Base-by-base conservation (phyloP, 2,888 invertebrate genomes). In the Scaptomyza cyrtandrae region DNA sequence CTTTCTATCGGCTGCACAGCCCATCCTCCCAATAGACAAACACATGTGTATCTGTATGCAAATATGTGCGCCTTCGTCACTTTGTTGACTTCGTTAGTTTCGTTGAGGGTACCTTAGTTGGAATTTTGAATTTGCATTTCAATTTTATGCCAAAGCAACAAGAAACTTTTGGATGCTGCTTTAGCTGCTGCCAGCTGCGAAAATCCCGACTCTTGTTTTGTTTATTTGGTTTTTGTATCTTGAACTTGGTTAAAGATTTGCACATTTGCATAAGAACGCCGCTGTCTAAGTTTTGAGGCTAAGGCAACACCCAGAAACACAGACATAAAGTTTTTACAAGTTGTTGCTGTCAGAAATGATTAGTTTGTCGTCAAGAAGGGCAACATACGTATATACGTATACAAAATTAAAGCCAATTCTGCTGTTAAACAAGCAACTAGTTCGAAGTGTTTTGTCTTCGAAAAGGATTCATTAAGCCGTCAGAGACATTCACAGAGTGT, bases 41-140 rank as follows among this genome's bases (percentile, higher is more conserved):
- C 13, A 44, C 37, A 37, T 19, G 11, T 14, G 37, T 27, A 14
- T 37, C 19, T 37, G 35, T 63, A 64, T 65, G 69, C 44, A 69
- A 37, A 67, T 59, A 53, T 55, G 29, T 55, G 29, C 16, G 54
- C 19, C 55, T 14, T 64, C 63, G 64, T 67, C 66, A 50, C 53
- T 64, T 55, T 65, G 59, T 50, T 65, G 61, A 61, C 65, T 84
- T 82, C 57, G 85, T 88, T 75, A 81, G 79, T 88, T 86, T 78
- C 61, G 57, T 54, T 73, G 6, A 33, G 49, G 59, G 62, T 74
- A 85, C 86, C 75, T 87, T 63, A 71, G 75, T 65, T 41, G 79
- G 69, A 77, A 86, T 86, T 65, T 41, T 82, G 69, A 77, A 86
- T 86, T 86, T 86, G 85, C 85, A 86, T 86, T 86, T 88, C 68